Conservation (phyloP, 2,797 vertebrate species). For the Enteromius thamalakanensis region DNA sequence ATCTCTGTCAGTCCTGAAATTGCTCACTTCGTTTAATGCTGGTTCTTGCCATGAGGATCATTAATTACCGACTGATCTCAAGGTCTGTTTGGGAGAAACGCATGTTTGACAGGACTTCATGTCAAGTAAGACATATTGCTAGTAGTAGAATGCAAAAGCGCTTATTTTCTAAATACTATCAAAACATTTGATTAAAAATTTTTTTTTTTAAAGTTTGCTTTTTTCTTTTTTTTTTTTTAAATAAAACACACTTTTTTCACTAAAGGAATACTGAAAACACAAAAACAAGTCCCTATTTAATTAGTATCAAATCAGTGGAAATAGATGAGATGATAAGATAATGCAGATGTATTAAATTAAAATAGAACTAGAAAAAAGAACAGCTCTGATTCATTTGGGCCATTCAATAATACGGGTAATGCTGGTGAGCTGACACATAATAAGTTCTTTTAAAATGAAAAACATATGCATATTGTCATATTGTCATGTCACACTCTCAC, state of each 20-base stretch:
- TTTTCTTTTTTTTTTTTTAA: neutral
- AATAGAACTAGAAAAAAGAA: neutral
- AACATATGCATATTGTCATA: slow-evolving; percentile 8
- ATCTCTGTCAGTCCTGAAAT: slow-evolving; percentile 83
- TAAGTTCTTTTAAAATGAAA: neutral
- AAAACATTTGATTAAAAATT: neutral
- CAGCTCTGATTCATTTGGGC: slow-evolving; percentile 6
- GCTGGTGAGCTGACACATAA: slow-evolving; percentile 1
- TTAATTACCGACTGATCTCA: slow-evolving; percentile 68
- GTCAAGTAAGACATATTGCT: neutral
- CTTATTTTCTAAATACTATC: neutral
- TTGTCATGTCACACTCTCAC: neutral
- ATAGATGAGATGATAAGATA: neutral
- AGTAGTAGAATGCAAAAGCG: too few relatives aligned
- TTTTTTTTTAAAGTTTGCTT: neutral
- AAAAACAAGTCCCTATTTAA: neutral
- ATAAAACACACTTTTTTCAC: neutral
- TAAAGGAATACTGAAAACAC: neutral
- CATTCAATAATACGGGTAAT: neutral
- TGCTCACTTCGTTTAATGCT: slow-evolving; percentile 77
- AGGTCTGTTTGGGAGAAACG: slow-evolving; percentile 30
- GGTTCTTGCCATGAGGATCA: slow-evolving; percentile 69
- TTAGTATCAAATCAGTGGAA: neutral
- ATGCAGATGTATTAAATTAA: neutral
- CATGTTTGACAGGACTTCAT: neutral